These are phyloP conservation scores for Lethenteron reissneri DNA, from an alignment of 2,113 vertebrate genomes.

Conservation along the genomic window DNA sequence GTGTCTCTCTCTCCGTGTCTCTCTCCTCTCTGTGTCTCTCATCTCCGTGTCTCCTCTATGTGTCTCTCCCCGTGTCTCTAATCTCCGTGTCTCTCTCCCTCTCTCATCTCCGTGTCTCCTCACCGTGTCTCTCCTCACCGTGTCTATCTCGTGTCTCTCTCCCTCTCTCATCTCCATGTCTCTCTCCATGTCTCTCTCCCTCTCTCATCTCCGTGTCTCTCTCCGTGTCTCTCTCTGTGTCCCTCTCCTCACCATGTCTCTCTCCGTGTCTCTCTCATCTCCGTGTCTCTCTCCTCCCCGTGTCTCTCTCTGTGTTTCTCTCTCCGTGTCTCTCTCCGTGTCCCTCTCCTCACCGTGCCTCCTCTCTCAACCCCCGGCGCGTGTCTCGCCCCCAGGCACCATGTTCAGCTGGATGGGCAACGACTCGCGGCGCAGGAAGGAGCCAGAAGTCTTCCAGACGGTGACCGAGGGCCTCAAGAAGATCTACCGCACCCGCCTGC, in stretches of 20 bases:
- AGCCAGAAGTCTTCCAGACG: conserved; percentile 50
- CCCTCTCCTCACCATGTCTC: not conserved
- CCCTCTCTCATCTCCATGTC: too few species aligned
- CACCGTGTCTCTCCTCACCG: conserved; percentile 10
- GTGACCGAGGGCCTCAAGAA: conserved; percentile 56
- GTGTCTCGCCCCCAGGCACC: conserved; percentile 17
- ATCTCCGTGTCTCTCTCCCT: too few species aligned
- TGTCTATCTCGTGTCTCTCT: not conserved
- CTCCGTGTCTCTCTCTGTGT: conserved; percentile 18
- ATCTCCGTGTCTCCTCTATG: conserved; percentile 7
- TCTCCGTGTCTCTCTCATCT: conserved; percentile 12
- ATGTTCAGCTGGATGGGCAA: conserved; percentile 75
- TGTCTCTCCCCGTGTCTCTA: not conserved
- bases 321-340: conserved; percentile 8
- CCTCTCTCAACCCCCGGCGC: conserved; percentile 11
- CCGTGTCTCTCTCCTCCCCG: too few species aligned
- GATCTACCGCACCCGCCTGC: conserved; percentile 47
- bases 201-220: conserved; percentile 6
- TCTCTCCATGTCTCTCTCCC: not conserved
- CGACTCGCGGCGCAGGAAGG: conserved; percentile 30
- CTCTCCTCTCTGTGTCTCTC: not conserved
- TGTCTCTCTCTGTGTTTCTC: conserved; percentile 16
- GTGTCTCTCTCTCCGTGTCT: conserved; percentile 10
- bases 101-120: conserved; percentile 5
- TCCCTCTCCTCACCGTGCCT: conserved; percentile 9